Base-by-base conservation (phyloP, 2,888 invertebrate species). In the Chaetogeoica ovagalla region DNA sequence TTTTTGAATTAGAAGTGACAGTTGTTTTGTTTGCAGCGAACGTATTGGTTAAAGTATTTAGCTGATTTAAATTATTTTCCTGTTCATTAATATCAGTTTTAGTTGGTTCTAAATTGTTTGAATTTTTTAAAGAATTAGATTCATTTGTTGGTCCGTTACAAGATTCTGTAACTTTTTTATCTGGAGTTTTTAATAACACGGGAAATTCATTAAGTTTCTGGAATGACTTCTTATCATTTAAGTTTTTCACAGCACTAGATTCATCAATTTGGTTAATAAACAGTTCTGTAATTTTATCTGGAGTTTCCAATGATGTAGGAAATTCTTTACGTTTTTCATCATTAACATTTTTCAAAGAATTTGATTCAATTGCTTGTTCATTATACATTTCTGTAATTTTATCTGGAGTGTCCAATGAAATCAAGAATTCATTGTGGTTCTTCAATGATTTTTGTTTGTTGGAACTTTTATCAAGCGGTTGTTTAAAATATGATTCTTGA, bases 241-340 rank as follows among this genome's bases (percentile, higher is more conserved):
- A 7, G n/a, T 7, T 52, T 52, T 73, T 73, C 30, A 17, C n/a
- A 63, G 52, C n/a, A 55, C 55, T 15, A 1, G 19, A 65, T 43
- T 55, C 17, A 21, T 39, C 15, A 19, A 17, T 1, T 21, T 57
- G n/a, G 23, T 74, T 39, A 21, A 17, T 55, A 66, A 2, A 55
- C 2, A 65, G 21, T 23, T 74, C 65, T 23, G 19, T 23, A 57
- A 19, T 39, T 65, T 74, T 74, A 57, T 57, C 39, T 7, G 65
- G 74, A 55, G 74, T 74, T 57, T 65, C 74, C n/a, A 74, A 74
- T 39, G 74, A 65, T 37, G 65, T 39, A 11, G 21, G 13, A 65
- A 65, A 74, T 74, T 65, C 55, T 65, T 0, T 74, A 21, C n/a
- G 52, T 19, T 62, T 19, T 63, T 11, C 5, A 55, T 37, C 52